These are phyloP conservation scores for Heterodera carotae DNA, from an alignment of 1,140 invertebrate genomes.

Conservation along the genomic window DNA sequence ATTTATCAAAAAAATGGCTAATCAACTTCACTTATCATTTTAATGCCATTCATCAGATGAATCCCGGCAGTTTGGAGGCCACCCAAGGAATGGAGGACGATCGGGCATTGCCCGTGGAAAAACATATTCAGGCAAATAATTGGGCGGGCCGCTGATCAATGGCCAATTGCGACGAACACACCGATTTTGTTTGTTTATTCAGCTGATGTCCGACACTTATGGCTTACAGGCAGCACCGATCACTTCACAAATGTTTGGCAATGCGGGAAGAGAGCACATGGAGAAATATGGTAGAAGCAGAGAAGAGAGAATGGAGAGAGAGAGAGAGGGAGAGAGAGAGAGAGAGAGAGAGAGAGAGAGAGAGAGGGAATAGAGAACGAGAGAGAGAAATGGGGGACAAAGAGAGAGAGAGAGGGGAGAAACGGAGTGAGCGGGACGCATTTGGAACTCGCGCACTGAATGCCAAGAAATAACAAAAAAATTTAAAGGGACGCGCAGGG, in stretches of 20 bases:
- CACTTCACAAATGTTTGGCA: constrained; percentile 72
- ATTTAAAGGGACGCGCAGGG: constrained; percentile 75
- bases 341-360: not conserved
- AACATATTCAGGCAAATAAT: constrained; percentile 74
- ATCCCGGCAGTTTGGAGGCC: constrained; percentile 80
- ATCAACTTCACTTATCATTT: not conserved
- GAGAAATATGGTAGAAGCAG: constrained; percentile 80
- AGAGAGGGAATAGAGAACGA: not conserved
- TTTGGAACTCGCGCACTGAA: too few relatives aligned
- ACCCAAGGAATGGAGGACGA: constrained; percentile 73
- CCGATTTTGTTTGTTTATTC: not conserved
- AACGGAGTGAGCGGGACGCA: not conserved
- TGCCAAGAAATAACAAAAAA: too few relatives aligned
- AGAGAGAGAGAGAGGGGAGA: not conserved
- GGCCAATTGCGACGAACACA: not conserved
- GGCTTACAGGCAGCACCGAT: constrained; percentile 70
- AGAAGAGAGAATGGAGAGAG: not conserved
- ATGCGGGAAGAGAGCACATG: constrained; percentile 94
- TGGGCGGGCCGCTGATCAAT: too few relatives aligned
- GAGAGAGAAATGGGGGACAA: too few relatives aligned
- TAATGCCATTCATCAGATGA: constrained; percentile 72
- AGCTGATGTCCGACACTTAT: constrained; percentile 77
- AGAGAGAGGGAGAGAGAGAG: not conserved
- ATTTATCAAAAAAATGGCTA: too few relatives aligned
- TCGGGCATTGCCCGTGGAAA: constrained; percentile 88